These are phyloP conservation scores for Pyrochroa serraticornis DNA, from an alignment of 2,888 invertebrate genomes.

Conservation along the genomic window DNA sequence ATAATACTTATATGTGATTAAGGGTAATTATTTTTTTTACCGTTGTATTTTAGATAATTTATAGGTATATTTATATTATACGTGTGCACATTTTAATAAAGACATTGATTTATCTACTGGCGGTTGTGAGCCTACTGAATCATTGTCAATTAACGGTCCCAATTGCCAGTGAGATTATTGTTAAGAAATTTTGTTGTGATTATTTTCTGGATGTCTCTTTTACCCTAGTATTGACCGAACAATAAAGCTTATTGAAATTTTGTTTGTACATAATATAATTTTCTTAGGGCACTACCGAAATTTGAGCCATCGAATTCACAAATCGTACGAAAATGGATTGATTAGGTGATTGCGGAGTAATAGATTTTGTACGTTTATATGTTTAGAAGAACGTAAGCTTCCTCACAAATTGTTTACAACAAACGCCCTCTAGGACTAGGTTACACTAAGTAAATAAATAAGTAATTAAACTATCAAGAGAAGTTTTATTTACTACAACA, in stretches of 20 bases:
- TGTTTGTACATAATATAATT: conserved; percentile 20
- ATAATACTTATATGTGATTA: conserved; percentile 40
- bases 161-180: conserved; percentile 20
- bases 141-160: conserved; percentile 24
- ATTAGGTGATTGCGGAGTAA: conserved; percentile 7
- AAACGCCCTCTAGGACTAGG: conserved; percentile 21
- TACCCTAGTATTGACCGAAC: conserved; percentile 14
- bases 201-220: conserved; percentile 6
- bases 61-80: conserved; percentile 42
- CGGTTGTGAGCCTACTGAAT: conserved; percentile 8
- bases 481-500: conserved; percentile 2
- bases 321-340: background rate
- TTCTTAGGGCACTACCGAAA: conserved; percentile 2
- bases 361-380: conserved; percentile 45
- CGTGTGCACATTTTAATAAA: conserved; percentile 37
- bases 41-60: conserved; percentile 44
- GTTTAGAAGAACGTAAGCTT: conserved; percentile 28
- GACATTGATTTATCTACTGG: conserved; percentile 17
- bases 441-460: conserved; percentile 21
- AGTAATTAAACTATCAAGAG: conserved; percentile 6
- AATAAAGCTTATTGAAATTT: conserved; percentile 2
- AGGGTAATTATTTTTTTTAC: conserved; percentile 46
- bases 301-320: background rate
- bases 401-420: conserved; percentile 22
- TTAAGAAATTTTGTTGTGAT: conserved; percentile 26